These are phyloP conservation scores for Eupithecia tripunctaria DNA, from an alignment of 2,888 invertebrate genomes.

Conservation along the genomic window DNA sequence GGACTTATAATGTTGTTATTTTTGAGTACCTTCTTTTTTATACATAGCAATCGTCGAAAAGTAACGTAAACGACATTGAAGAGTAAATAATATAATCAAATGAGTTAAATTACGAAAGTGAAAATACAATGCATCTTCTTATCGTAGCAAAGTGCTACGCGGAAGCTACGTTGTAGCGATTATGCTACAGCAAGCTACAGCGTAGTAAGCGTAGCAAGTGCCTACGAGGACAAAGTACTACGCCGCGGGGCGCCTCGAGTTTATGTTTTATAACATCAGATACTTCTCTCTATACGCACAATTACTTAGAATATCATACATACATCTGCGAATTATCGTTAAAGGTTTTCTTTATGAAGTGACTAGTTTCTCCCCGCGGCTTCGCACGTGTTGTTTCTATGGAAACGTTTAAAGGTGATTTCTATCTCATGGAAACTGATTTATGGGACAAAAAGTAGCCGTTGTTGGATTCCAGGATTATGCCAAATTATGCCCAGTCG, in stretches of 20 bases:
- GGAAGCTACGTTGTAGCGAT: background rate
- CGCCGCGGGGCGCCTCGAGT: background rate
- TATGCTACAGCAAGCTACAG: background rate
- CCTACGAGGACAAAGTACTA: background rate
- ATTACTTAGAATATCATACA: too few species aligned
- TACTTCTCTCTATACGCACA: too few species aligned
- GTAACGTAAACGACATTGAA: background rate
- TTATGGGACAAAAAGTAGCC: too few species aligned
- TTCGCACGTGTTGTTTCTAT: too few species aligned
- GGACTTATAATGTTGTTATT: background rate
- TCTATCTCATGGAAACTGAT: too few species aligned
- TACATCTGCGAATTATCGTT: too few species aligned
- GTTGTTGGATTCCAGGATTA: too few species aligned
- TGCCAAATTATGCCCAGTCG: too few species aligned
- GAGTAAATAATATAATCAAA: background rate
- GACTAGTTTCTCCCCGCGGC: too few species aligned
- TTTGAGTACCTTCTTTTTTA: background rate
- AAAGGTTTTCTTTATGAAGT: too few species aligned
- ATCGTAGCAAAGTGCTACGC: slow-evolving; percentile 11
- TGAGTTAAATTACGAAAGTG: background rate
- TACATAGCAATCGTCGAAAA: background rate
- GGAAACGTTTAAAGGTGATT: too few species aligned
- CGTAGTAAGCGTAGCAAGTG: background rate
- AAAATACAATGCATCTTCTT: background rate
- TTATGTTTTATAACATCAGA: background rate